Base-by-base conservation (phyloP, 1,140 invertebrate species). In the Drosophila tsacasi region DNA sequence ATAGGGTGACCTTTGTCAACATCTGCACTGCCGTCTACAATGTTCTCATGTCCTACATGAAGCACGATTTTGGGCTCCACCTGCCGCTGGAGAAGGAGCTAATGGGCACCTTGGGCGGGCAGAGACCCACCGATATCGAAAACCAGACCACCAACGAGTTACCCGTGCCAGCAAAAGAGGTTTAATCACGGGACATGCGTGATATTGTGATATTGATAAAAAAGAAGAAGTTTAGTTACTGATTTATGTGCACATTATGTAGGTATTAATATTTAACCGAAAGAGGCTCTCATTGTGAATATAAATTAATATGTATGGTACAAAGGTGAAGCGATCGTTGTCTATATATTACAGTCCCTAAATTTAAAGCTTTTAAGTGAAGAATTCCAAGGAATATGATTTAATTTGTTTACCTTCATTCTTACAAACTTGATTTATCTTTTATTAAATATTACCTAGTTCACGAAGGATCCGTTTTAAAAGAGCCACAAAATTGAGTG, bases 1-100 rank as follows among this genome's bases (percentile, higher is more conserved):
- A 97, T 93, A 95, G 97, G 81, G 96, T 97, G 19, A 92, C 97
- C 42, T 98, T 97, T 83, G 95, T 97, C 15, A 97, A 97, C 92
- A 83, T 94, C 55, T 95, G 96, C 74, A 97, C 96, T 49, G 95
- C 97, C 86, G 91, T 97, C 17, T 98, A 97, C 91, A 96, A 98
- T 93, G 93, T 97, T 57, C 96, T 97, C 81, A 93, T 97, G 27
- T 97, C 97, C 1, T 97, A 96, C 86, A 95, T 97, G 67, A 97
- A 97, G 93, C 96, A 97, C 93, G 95, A 94, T 21, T 92, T 91
- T n/a, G 76, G 68, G 2, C 12, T 84, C 3, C 37, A 72, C 21
- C 15, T 84, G 15, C 57, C 71, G 0, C 8, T 75, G 8, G 82
- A 86, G 27, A 19, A 17, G 4, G 17, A 50, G 2, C 9, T 42